Conservation (phyloP, 1,140 invertebrate genomes). For the Drosophila sucinea region DNA sequence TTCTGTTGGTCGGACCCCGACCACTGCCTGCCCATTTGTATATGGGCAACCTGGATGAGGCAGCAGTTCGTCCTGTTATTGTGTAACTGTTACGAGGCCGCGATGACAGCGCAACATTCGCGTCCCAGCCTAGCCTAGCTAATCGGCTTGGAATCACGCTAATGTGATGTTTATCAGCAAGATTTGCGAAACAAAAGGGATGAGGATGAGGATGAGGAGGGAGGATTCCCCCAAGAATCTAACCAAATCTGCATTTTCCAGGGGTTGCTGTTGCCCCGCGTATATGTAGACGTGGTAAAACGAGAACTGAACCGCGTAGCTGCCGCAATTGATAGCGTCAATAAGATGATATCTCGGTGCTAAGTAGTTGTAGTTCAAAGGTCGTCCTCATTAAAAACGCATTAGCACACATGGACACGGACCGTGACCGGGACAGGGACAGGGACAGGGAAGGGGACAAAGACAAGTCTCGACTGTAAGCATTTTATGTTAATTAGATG, state of each 20-base stretch:
- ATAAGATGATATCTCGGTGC: conserved; percentile 34
- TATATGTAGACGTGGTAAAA: conserved; percentile 1
- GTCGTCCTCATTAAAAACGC: conserved; percentile 52
- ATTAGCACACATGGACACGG: conserved; percentile 36
- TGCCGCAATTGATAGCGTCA: conserved; percentile 36
- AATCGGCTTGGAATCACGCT: conserved; percentile 68
- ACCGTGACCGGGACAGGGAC: not conserved
- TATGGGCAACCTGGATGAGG: conserved; percentile 23
- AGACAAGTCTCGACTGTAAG: not conserved
- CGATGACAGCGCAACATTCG: conserved; percentile 51
- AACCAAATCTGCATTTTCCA: conserved; percentile 54
- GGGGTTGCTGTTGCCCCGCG: not conserved
- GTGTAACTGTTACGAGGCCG: not conserved
- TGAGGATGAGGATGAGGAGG: conserved; percentile 26
- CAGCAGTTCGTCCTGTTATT: conserved; percentile 19
- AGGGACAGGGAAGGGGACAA: not conserved
- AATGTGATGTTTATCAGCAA: conserved; percentile 67
- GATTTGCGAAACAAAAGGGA: conserved; percentile 33
- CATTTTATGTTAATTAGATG: conserved; percentile 20
- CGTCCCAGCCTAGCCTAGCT: conserved; percentile 24
- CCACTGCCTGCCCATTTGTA: not conserved
- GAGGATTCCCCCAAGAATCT: conserved; percentile 25
- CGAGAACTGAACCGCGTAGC: conserved; percentile 19
- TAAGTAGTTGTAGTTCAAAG: conserved; percentile 46
- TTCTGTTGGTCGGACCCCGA: not conserved